These are phyloP conservation scores for Pleuronectes platessa DNA, from an alignment of 2,113 vertebrate genomes.

Conservation along the genomic window DNA sequence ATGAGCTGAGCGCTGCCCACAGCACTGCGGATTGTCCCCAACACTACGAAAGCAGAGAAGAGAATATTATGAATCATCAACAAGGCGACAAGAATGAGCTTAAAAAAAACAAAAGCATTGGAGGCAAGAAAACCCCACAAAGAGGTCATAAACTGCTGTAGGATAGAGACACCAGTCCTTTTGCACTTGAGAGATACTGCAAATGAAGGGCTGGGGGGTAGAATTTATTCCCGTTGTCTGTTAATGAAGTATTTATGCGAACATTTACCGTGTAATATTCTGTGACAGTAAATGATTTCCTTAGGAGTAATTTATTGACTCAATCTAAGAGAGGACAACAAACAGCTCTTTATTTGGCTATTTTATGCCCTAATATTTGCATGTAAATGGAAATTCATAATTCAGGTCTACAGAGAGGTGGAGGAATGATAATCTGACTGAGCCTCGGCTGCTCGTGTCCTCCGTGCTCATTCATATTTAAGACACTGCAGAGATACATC, in stretches of 20 bases:
- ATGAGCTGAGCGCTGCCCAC: constrained; percentile 98
- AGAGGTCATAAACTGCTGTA: not conserved
- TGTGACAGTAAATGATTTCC: constrained; percentile 19
- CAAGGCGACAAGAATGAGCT: not conserved
- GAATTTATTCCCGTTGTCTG: constrained; percentile 2
- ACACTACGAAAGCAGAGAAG: constrained; percentile 79
- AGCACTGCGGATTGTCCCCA: constrained; percentile 96
- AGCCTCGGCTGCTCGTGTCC: constrained; percentile 29
- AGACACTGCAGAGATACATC: constrained; percentile 55
- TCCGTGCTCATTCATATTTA: constrained; percentile 70
- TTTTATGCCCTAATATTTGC: constrained; percentile 49
- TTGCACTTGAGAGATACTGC: not conserved
- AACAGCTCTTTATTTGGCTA: constrained; percentile 23
- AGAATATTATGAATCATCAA: not conserved
- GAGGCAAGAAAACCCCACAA: no score
- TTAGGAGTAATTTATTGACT: constrained; percentile 22
- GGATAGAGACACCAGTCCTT: not conserved
- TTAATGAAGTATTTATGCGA: constrained; percentile 27
- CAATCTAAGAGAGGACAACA: constrained; percentile 24
- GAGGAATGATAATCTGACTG: constrained; percentile 38
- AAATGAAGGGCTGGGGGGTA: not conserved
- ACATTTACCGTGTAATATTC: constrained; percentile 32
- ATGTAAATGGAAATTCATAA: constrained; percentile 60
- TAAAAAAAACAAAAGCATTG: not conserved
- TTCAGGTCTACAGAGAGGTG: constrained; percentile 41